phyloP scores from a whole-genome alignment of 2,113 vertebrate genomes.

The Ceuthmochares aereus region DNA sequence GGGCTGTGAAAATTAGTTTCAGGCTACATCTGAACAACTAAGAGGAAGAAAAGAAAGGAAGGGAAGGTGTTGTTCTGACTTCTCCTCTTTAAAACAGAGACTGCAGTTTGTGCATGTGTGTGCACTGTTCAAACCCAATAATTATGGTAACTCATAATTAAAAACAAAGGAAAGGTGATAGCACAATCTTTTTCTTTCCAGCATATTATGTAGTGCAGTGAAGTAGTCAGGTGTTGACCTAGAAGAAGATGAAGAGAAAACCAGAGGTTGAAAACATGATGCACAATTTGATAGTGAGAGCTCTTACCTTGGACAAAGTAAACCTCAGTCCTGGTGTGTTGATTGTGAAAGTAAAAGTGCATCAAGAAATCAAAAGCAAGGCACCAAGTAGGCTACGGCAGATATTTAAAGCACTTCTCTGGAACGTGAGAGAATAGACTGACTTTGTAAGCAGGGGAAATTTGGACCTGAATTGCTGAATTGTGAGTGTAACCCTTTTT shows the following conservation, averaged over 20 bases:
- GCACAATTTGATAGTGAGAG: background rate
- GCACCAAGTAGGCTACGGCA: background rate
- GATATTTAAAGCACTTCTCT: background rate
- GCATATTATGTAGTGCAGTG: background rate
- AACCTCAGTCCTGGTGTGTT: background rate
- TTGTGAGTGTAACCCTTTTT: background rate
- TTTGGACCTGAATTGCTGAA: background rate
- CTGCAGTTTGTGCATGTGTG: rapidly evolving
- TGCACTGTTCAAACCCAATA: background rate
- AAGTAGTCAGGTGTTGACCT: background rate
- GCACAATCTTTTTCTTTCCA: background rate
- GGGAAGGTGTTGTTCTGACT: background rate
- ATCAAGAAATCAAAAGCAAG: background rate
- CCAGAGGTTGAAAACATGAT: background rate
- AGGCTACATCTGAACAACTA: background rate
- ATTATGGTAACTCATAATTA: background rate
- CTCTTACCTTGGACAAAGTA: background rate
- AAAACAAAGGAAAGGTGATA: background rate
- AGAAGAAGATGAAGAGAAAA: background rate
- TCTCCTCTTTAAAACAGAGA: background rate
- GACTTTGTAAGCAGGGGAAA: background rate
- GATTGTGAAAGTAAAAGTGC: background rate
- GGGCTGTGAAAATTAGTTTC: background rate
- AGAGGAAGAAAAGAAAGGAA: background rate
- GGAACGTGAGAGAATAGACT: background rate